A percentile compares a stretch with the other conserved stretches of the same genome.
phyloP scores from a whole-genome alignment of 2,797 vertebrate genomes.

The Rhynchotus rufescens region DNA sequence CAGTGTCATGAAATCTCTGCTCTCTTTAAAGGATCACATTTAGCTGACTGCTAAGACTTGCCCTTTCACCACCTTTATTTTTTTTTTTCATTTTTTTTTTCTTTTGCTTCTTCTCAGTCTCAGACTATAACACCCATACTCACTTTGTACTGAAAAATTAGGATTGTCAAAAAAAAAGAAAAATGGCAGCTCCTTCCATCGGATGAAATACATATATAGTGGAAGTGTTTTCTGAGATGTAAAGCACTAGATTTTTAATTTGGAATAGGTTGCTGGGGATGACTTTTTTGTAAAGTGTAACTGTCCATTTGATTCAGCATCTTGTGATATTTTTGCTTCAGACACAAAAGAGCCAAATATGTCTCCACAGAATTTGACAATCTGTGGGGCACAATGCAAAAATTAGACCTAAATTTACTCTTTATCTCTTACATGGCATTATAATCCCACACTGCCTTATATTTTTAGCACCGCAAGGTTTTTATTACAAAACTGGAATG shows the following conservation, averaged over 20 bases:
- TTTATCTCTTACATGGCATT: background rate
- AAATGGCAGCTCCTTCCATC: constrained; percentile 75
- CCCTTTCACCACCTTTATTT: constrained; percentile 2
- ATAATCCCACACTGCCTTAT: background rate
- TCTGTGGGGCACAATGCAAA: background rate
- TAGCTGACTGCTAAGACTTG: background rate
- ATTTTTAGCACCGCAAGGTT: background rate
- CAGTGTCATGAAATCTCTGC: constrained; percentile 81
- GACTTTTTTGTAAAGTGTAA: constrained; percentile 82
- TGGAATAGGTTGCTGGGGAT: constrained; percentile 78
- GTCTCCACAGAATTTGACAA: background rate
- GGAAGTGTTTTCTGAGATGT: constrained; percentile 52
- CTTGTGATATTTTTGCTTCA: constrained; percentile 76
- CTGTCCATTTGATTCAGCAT: constrained; percentile 76
- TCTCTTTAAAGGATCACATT: constrained; percentile 79
- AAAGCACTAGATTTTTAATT: constrained; percentile 79
- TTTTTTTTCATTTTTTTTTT: background rate
- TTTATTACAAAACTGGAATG: background rate
- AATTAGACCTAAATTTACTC: background rate
- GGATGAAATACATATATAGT: constrained; percentile 85
- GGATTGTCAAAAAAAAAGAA: constrained; percentile 54
- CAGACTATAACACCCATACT: constrained; percentile 71
- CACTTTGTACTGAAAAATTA: constrained; percentile 79
- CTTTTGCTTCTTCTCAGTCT: background rate
- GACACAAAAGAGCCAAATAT: constrained; percentile 73